Conservation (phyloP, 2,797 vertebrate species). For the Eulemur rubriventer region DNA sequence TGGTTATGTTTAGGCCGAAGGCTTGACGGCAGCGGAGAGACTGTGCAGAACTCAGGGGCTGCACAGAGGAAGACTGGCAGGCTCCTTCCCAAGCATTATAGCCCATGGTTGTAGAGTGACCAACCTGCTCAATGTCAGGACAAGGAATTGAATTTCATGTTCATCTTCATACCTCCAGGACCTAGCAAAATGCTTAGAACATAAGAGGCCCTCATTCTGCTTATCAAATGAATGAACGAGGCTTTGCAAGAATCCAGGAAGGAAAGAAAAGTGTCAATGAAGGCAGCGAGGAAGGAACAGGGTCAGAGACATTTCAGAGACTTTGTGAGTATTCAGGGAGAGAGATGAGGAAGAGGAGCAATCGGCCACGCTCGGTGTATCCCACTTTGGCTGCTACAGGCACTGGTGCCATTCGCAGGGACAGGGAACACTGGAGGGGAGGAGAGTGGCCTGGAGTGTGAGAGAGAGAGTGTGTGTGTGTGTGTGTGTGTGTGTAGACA, state of each 20-base stretch:
- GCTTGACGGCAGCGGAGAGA: neutral
- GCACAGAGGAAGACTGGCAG: neutral
- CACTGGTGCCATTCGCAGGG: neutral
- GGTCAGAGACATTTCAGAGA: neutral
- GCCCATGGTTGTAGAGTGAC: neutral
- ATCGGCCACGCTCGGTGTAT: neutral
- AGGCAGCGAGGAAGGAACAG: conserved; percentile 8
- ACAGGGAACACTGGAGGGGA: neutral
- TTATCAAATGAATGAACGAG: neutral
- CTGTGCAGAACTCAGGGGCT: neutral
- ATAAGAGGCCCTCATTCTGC: neutral
- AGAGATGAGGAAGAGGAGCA: neutral
- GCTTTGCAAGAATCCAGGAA: conserved; percentile 37
- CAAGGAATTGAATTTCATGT: neutral
- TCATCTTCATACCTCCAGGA: neutral
- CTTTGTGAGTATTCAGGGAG: neutral
- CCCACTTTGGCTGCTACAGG: neutral
- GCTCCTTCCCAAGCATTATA: neutral
- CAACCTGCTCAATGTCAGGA: neutral
- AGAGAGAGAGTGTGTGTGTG: no score
- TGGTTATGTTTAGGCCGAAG: neutral
- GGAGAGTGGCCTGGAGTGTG: neutral
- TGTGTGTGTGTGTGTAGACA: neutral
- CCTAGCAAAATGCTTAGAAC: conserved; percentile 5
- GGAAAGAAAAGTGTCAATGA: conserved; percentile 31